phyloP scores from a whole-genome alignment of 2,888 invertebrate genomes.

The Oscheius myriophilus region DNA sequence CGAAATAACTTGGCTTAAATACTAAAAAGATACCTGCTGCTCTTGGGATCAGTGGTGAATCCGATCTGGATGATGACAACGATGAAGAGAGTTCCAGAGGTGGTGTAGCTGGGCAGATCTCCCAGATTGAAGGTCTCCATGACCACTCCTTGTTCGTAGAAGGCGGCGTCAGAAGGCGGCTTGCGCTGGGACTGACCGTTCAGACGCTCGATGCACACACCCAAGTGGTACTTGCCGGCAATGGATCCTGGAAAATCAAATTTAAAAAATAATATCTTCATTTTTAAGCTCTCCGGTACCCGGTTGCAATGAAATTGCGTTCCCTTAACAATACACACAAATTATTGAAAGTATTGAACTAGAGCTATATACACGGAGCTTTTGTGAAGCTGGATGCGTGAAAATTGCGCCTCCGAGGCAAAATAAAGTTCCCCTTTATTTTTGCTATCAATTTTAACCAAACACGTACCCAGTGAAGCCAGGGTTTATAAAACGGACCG shows the following conservation, averaged over 20 bases:
- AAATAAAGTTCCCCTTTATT: constrained; percentile 91
- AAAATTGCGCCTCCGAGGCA: constrained; percentile 94
- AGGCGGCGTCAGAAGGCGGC: constrained; percentile 90
- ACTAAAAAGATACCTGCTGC: constrained; percentile 71
- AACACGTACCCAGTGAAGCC: no score
- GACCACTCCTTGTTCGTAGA: constrained; percentile 93
- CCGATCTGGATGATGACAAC: constrained; percentile 93
- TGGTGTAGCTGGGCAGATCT: constrained; percentile 91
- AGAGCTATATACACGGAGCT: no score
- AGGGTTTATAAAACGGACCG: no score
- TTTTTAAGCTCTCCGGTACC: constrained; percentile 91
- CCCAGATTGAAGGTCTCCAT: constrained; percentile 95
- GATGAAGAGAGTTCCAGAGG: constrained; percentile 91
- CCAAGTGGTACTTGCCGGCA: constrained; percentile 90
- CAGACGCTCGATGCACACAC: constrained; percentile 88
- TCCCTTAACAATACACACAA: no score
- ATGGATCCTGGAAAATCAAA: constrained; percentile 83
- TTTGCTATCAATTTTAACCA: no score
- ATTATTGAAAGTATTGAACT: no score
- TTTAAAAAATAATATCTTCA: constrained; percentile 91
- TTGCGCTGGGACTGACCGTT: constrained; percentile 80
- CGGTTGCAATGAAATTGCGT: constrained; percentile 74
- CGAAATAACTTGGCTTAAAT: not conserved
- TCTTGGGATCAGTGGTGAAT: constrained; percentile 90
- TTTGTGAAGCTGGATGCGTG: no score